Percentiles rank a stretch among this genome's conserved stretches.
Conservation (phyloP, 2,797 vertebrate genomes). For the Florisuga fusca region DNA sequence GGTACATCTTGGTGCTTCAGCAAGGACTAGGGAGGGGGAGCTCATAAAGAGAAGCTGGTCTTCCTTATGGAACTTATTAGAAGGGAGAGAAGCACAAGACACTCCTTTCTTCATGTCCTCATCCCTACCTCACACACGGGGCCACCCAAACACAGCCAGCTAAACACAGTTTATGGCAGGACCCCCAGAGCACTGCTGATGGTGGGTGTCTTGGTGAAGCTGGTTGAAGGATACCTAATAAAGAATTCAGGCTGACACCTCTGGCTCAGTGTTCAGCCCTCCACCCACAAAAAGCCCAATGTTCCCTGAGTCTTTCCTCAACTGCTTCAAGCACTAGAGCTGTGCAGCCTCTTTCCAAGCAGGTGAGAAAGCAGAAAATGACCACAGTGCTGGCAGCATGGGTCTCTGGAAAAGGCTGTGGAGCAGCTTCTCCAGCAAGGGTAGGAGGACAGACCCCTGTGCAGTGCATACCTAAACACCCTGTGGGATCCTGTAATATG, state of each 20-base stretch:
- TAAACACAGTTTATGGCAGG: background rate
- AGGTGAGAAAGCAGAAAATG: background rate
- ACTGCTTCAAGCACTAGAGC: background rate
- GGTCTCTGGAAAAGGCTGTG: background rate
- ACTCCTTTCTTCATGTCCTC: background rate
- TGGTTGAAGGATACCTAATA: background rate
- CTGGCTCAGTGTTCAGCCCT: background rate
- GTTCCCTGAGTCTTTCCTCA: rapidly evolving
- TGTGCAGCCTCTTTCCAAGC: background rate
- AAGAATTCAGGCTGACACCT: background rate
- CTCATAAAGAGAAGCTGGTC: background rate
- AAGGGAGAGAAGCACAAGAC: background rate
- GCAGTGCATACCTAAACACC: background rate
- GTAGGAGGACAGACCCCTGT: background rate
- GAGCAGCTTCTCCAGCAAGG: background rate
- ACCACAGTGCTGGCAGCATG: rapidly evolving
- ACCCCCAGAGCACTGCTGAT: background rate
- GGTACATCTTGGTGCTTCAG: rapidly evolving
- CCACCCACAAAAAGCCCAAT: background rate
- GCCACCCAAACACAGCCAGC: background rate
- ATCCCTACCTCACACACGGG: background rate
- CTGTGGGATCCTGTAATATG: background rate
- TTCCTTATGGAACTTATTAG: background rate
- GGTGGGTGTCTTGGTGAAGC: background rate
- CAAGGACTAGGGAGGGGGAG: background rate